Evolutionary conservation across 2,888 invertebrate genomes (phyloP), one percentile per base, ranked within the genome.

Genomic region (Lithophane ornitopus): DNA sequence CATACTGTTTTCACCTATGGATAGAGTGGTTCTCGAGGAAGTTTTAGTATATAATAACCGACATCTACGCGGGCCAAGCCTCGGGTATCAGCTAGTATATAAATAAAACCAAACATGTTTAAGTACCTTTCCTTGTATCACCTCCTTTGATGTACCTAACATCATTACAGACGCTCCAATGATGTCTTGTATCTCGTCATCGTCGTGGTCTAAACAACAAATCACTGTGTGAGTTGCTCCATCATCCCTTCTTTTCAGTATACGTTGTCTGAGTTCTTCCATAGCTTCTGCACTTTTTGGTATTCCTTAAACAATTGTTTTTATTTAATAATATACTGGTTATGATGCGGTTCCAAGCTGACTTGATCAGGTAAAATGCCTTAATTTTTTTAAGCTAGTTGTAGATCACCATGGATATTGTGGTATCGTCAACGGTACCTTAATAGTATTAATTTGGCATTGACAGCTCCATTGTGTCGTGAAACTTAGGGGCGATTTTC

Each of bases 141-240:
- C 41, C 19, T 79, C 52, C 2, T 73, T 67, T 61, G 28, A 16
- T 22, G 76, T 46, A 46, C 26, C 22, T 9, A 69, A 58, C n/a
- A 58, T 34, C 78, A 77, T 80, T 34, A 26, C n/a, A 19, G 81
- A 81, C 11, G 71, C 68, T 52, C 80, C 80, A 49, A 81, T 59
- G 26, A 81, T 65, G 12, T 69, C 63, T 4, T 61, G 26, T 26
- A 61, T 69, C n/a, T 59, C 56, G 11, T 61, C 65, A n/a, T 86
- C 82, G 26, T 85, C 85, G 16, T 91, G 84, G 34, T 91, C 91
- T 3, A 84, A 54, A 56, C 90, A 91, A 74, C 92, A 92, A 26
- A 92, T 81, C 0, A 83, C 73, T 41, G 85, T 82, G 8, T 85
- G 76, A 39, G 78, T 83, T 1, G 81, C 75, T 19, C 82, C 74